A percentile compares a stretch with the other conserved stretches of the same genome.
Conservation (phyloP, 2,797 vertebrate genomes). For the Enteromius mattozi region DNA sequence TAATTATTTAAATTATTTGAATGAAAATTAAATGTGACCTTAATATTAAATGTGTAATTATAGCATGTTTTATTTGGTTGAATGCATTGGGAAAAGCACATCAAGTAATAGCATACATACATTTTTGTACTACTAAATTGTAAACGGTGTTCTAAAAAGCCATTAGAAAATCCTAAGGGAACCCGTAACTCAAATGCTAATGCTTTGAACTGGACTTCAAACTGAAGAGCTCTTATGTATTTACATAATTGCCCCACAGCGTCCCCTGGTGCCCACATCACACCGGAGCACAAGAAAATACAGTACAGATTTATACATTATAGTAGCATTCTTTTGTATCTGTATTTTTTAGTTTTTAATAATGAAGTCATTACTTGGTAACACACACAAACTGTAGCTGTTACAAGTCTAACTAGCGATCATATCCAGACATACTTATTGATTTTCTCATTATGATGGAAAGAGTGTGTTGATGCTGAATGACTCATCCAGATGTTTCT, state of each 20-base stretch:
- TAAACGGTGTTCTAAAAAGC: neutral
- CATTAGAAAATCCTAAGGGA: too few relatives aligned
- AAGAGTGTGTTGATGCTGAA: conserved; percentile 52
- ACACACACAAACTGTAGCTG: neutral
- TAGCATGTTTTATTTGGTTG: neutral
- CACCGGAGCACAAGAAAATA: neutral
- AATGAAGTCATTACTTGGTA: neutral
- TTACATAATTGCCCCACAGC: neutral
- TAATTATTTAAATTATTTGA: neutral
- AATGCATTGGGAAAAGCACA: neutral
- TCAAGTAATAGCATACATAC: neutral
- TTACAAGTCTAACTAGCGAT: conserved; percentile 6
- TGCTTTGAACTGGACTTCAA: neutral
- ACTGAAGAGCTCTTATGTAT: conserved; percentile 17
- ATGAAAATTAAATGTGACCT: too few relatives aligned
- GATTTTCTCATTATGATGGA: conserved; percentile 6
- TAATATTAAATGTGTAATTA: neutral
- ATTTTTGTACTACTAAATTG: neutral
- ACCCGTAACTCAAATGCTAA: too few relatives aligned
- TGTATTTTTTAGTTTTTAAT: neutral
- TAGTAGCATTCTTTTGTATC: neutral
- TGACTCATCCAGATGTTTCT: conserved; percentile 43
- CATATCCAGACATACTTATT: conserved; percentile 25
- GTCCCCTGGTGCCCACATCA: conserved; percentile 28
- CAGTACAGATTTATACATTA: neutral